Base-by-base conservation (phyloP, 2,888 invertebrate genomes). In the Chymomyza caudatula region DNA sequence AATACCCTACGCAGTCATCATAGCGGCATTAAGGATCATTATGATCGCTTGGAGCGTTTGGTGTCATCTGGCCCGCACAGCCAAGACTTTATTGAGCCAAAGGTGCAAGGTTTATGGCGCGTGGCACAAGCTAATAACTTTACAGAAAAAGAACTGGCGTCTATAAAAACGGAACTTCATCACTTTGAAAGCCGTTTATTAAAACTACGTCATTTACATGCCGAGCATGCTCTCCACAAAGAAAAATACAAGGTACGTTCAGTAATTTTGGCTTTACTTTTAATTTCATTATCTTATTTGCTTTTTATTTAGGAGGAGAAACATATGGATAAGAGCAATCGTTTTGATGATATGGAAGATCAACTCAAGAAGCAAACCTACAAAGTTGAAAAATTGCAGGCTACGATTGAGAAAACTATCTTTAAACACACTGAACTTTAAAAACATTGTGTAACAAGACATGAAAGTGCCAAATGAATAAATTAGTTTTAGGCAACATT, bases 81-180 rank as follows among this genome's bases (percentile, higher is more conserved):
- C 84, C 94, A 94, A 87, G 97, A 97, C 87, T 98, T 98, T 88
- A 93, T 96, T 51, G 98, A 98, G 86, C 96, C 96, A 0, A 96
- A 96, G 91, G 97, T 98, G 1, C 95, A 96, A 89, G 95, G 95
- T 0, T 91, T 98, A 29, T 98, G 98, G 98, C 93, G 93, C 77
- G 91, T 96, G 64, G 98, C 97, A 2, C 88, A 94, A 17, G 92
- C 94, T 60, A 93, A 94, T 11, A 95, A 96, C 88, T 98, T 98
- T 89, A 93, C 94, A 20, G 92, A 93, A 0, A 94, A 95, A 67
- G 97, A 98, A 90, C 91, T 98, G 11, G 93, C 94, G 63, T 97
- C 97, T 0, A 91, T 98, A 53, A 95, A 95, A 92, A 95, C 94
- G 65, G 98, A 98, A 89, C 91, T 98, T 72, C 88, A 89, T 77